A percentile compares a stretch with the other conserved stretches of the same genome.
These are phyloP conservation scores for Oedothorax gibbosus DNA, from an alignment of 1,140 invertebrate genomes.

Conservation along the genomic window DNA sequence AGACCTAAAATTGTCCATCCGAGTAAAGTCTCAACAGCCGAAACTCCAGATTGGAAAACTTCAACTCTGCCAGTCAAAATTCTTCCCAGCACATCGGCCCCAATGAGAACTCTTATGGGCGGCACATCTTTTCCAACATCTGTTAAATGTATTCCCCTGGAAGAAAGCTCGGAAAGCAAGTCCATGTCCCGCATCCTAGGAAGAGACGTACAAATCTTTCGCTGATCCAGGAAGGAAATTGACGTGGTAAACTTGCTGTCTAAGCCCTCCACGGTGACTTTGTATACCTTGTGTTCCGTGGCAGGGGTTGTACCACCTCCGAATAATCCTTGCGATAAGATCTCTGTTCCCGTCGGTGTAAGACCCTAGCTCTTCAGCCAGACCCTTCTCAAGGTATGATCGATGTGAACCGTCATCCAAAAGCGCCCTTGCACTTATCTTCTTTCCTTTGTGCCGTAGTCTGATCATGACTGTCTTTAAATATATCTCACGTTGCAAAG, in stretches of 20 bases:
- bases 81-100: conserved; percentile 35
- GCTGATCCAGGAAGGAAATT: conserved; percentile 28
- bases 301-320: conserved; percentile 17
- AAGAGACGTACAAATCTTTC: conserved; percentile 27
- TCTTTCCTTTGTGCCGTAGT: too few relatives aligned
- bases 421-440: too few relatives aligned
- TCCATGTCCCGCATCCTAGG: background rate
- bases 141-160: background rate
- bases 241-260: conserved; percentile 20
- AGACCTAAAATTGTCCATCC: conserved; percentile 43
- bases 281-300: conserved; percentile 27
- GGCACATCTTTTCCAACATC: conserved; percentile 26
- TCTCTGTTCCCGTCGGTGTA: conserved; percentile 17
- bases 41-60: conserved; percentile 7
- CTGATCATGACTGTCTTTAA: background rate
- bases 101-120: conserved; percentile 31
- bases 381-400: background rate
- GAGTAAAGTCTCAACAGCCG: conserved; percentile 14
- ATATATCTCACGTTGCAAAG: conserved; percentile 3
- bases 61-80: conserved; percentile 42
- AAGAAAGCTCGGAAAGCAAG: conserved; percentile 13
- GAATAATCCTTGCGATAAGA: conserved; percentile 43
- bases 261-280: conserved; percentile 10
- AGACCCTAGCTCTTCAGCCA: conserved; percentile 25
- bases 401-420: too few relatives aligned